Percentiles rank a stretch among this genome's conserved stretches.
phyloP scores from a whole-genome alignment of 2,797 vertebrate genomes.

The Dallia pectoralis region DNA sequence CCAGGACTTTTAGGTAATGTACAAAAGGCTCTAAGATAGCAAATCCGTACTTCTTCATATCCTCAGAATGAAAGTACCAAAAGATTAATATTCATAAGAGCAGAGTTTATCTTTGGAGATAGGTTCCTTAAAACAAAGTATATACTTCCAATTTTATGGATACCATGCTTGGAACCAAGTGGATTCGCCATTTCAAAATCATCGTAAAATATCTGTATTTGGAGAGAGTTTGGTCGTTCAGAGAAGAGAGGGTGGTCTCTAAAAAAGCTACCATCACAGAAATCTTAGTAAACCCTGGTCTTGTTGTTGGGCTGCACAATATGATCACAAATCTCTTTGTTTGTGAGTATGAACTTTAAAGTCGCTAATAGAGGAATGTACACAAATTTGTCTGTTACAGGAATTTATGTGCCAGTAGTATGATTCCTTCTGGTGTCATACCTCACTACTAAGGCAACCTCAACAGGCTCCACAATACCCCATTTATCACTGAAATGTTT shows the following conservation, averaged over 20 bases:
- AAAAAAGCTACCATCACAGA: slow-evolving; percentile 21
- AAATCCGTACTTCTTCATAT: slow-evolving; percentile 25
- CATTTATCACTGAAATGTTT: no score
- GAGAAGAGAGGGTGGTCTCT: slow-evolving; percentile 21
- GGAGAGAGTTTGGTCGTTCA: neutral
- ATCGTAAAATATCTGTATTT: slow-evolving; percentile 17
- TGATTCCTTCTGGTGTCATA: slow-evolving; percentile 16
- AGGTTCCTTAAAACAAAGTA: slow-evolving; percentile 16
- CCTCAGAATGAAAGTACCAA: slow-evolving; percentile 17
- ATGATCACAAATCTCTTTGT: slow-evolving; percentile 7
- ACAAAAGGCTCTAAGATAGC: slow-evolving; percentile 14
- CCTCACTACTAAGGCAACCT: slow-evolving; percentile 7
- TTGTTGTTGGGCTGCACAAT: slow-evolving; percentile 10
- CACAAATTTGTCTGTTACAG: slow-evolving; percentile 18
- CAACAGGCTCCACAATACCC: no score
- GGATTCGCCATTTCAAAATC: slow-evolving; percentile 9
- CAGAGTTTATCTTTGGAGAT: slow-evolving; percentile 16
- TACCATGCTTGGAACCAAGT: slow-evolving; percentile 17
- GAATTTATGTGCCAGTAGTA: slow-evolving; percentile 19
- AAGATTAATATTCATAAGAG: slow-evolving; percentile 30
- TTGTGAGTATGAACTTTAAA: slow-evolving; percentile 16
- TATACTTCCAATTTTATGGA: no score
- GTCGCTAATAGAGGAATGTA: slow-evolving; percentile 23
- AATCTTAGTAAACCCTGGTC: slow-evolving; percentile 21
- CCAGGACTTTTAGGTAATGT: slow-evolving; percentile 16